Evolutionary conservation across 2,888 invertebrate genomes (phyloP), one percentile per base, ranked within the genome.

Genomic region (Acleris literana): DNA sequence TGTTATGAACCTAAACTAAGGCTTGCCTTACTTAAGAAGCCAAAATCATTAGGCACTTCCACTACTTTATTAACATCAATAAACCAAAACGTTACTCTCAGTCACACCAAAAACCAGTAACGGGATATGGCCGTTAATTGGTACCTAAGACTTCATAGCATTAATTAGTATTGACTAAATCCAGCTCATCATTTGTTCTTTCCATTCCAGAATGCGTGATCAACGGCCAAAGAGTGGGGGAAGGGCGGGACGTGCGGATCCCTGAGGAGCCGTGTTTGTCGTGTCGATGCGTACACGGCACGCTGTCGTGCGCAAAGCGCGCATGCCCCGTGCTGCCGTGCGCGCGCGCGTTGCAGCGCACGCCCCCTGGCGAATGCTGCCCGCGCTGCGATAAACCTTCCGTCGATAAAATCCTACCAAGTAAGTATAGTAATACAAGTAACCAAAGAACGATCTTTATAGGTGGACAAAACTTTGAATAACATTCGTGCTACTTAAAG

Each of bases 281-380:
- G 63, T 98, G 97, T 78, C 95, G 95, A 52, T 98, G 97, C 84
- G 93, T 94, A 73, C 93, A 93, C 74, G 94, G 94, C 16, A 93
- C 94, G 62, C 87, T 98, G 74, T 95, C 95, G 17, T 98, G 98
- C 82, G 93, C 95, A 51, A 97, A 97, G 81, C 95, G 95, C 68
- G 97, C 97, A 1, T 98, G 98, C 77, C 97, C 98, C 0, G 97
- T 98, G 7, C 93, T 98, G 44, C 97, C 97, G 72, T 98, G 98
- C 82, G 95, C 96, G 6, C 86, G 87, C 1, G 92, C 93, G 13
- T 94, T 94, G 72, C 96, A 97, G 77, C 92, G 93, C 68, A 94
- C 95, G 63, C 94, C 94, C 33, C 93, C 95, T 0, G 97, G 97
- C 4, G 96, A 97, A 76, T 98, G 98, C 84, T 99, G 99, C 81